Evolutionary conservation across 2,113 vertebrate species (phyloP).

Genomic region (Apistogramma diplotaenia): DNA sequence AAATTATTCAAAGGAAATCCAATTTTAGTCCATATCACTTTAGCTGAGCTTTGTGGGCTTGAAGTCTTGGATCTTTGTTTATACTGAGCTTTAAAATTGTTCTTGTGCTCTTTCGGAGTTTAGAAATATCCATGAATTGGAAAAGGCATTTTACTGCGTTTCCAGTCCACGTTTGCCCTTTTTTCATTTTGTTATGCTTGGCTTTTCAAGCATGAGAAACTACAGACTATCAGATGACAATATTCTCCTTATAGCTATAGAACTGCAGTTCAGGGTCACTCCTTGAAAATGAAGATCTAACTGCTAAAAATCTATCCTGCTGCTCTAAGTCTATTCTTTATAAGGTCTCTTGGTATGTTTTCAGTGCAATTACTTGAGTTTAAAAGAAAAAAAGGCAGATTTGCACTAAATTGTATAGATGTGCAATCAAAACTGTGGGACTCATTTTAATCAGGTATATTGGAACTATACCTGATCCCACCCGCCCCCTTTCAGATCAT

Average conservation of each 20-base stretch:
- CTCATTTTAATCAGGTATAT: too few relatives aligned
- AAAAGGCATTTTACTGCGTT: conserved; percentile 7
- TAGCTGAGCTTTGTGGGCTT: background rate
- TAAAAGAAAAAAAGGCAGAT: background rate
- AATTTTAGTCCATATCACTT: conserved; percentile 11
- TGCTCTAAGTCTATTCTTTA: background rate
- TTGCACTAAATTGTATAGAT: background rate
- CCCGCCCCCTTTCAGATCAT: background rate
- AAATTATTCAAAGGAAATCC: conserved; percentile 47
- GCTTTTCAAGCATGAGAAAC: conserved; percentile 1
- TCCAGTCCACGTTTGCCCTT: background rate
- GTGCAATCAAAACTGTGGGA: background rate
- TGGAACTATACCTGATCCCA: background rate
- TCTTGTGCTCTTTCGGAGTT: conserved; percentile 2
- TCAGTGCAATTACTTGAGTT: background rate
- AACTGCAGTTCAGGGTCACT: conserved; percentile 3
- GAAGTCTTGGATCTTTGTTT: conserved; percentile 29
- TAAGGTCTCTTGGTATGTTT: background rate
- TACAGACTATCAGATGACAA: background rate
- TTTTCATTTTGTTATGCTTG: conserved; percentile 16
- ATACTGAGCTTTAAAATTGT: background rate
- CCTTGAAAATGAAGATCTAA: background rate
- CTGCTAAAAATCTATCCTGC: background rate
- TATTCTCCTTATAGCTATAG: conserved; percentile 1
- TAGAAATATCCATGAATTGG: background rate